Evolutionary conservation across 1,140 invertebrate genomes (phyloP).

Genomic region (Prorops nasuta): DNA sequence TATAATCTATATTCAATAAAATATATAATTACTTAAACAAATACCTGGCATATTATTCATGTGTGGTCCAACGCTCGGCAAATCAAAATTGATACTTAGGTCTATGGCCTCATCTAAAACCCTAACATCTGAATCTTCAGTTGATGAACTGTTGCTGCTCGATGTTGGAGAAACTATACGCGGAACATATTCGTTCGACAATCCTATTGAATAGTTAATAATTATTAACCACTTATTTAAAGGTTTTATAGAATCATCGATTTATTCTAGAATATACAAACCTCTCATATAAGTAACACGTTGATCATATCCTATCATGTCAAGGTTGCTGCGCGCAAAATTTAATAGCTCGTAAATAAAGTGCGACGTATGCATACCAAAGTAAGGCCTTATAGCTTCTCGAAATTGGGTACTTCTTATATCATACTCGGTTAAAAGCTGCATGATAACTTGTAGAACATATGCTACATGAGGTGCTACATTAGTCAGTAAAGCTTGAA

Average conservation of each 20-base stretch:
- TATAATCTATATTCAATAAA: background rate
- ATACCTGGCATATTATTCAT: constrained; percentile 36
- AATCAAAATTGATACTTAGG: constrained; percentile 22
- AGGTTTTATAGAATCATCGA: too few species aligned
- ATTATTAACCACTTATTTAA: too few species aligned
- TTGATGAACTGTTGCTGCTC: constrained; percentile 24
- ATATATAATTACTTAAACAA: background rate
- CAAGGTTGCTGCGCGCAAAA: constrained; percentile 83
- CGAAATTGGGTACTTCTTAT: constrained; percentile 76
- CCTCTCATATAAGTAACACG: constrained; percentile 52
- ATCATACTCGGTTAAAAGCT: constrained; percentile 65
- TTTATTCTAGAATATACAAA: too few species aligned
- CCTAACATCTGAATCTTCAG: constrained; percentile 39
- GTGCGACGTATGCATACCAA: constrained; percentile 68
- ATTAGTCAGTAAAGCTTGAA: constrained; percentile 68
- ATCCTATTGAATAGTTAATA: constrained; percentile 16
- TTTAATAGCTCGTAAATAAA: constrained; percentile 88
- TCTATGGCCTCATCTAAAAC: constrained; percentile 34
- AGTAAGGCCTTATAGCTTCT: constrained; percentile 59
- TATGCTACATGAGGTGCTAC: constrained; percentile 63
- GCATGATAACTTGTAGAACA: constrained; percentile 69
- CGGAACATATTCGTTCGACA: constrained; percentile 31
- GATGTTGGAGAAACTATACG: constrained; percentile 29
- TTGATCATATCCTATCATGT: constrained; percentile 75
- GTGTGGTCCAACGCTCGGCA: constrained; percentile 24